Evolutionary conservation across 2,888 invertebrate species (phyloP).

Genomic region (Epsilonema sp.): DNA sequence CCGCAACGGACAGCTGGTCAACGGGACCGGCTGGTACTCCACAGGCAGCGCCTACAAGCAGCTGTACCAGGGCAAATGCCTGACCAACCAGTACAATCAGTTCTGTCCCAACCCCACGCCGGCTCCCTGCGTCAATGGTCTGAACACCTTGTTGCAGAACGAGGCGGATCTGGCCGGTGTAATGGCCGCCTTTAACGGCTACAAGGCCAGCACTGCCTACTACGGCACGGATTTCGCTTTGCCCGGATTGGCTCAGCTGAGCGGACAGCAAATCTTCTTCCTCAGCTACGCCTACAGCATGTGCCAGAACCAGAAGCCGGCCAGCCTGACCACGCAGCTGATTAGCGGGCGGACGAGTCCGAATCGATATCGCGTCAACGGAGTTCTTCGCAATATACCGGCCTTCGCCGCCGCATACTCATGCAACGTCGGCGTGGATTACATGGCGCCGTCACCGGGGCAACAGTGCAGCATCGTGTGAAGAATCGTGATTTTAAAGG

Average conservation of each 20-base stretch:
- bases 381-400: background rate
- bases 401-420: background rate
- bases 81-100: too few relatives aligned
- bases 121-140: too few relatives aligned
- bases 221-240: background rate
- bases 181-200: background rate
- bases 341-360: background rate
- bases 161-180: background rate
- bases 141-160: too few relatives aligned
- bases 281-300: slow-evolving; percentile 40
- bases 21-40: too few relatives aligned
- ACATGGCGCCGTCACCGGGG: background rate
- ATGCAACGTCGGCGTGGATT: background rate
- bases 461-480: too few relatives aligned
- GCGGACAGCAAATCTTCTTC: slow-evolving; percentile 32
- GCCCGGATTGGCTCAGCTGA: background rate
- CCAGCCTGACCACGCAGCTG: background rate
- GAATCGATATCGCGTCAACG: background rate
- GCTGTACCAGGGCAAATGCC: too few relatives aligned
- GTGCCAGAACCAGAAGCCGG: slow-evolving; percentile 7
- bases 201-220: background rate
- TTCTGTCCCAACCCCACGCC: too few relatives aligned
- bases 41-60: too few relatives aligned
- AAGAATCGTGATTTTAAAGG: too few relatives aligned
- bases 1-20: too few relatives aligned